Percentiles rank a stretch among this genome's conserved stretches.
Evolutionary conservation across 2,113 vertebrate species (phyloP).

Genomic region (Emydocephalus ijimae): DNA sequence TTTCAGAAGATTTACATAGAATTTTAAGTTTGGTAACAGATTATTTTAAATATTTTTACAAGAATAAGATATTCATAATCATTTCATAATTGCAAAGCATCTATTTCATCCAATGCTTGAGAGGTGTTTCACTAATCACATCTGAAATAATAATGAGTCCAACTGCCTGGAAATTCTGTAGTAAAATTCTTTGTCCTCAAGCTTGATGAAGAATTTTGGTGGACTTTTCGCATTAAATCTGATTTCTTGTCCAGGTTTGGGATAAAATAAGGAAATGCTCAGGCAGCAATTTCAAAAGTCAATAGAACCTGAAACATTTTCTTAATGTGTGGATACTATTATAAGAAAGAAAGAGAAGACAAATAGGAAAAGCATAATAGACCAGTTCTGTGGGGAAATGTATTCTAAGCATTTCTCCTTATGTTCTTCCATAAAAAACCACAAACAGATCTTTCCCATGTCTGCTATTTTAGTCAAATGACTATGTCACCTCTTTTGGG

Average conservation of each 20-base stretch:
- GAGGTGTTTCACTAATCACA: background rate
- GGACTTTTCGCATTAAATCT: background rate
- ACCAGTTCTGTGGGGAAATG: background rate
- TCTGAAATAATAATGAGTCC: background rate
- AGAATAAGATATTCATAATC: background rate
- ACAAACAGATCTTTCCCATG: constrained; percentile 11
- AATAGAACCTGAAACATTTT: background rate
- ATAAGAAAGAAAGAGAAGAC: background rate
- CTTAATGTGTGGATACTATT: background rate
- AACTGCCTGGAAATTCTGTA: background rate
- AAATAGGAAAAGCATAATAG: background rate
- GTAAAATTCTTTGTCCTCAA: background rate
- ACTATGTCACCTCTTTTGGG: background rate
- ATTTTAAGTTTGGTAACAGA: background rate
- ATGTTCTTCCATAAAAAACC: background rate
- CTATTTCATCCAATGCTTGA: background rate
- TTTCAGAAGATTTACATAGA: background rate
- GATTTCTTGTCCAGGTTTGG: background rate
- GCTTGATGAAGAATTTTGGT: background rate
- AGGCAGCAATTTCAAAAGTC: constrained; percentile 6
- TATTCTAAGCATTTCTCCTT: background rate
- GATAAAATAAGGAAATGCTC: background rate
- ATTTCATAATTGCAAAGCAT: background rate
- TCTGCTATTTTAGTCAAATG: constrained; percentile 13
- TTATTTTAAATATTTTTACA: background rate